Evolutionary conservation across 2,888 invertebrate genomes (phyloP), one percentile per base, ranked within the genome.

Genomic region (Pelosia muscerda): DNA sequence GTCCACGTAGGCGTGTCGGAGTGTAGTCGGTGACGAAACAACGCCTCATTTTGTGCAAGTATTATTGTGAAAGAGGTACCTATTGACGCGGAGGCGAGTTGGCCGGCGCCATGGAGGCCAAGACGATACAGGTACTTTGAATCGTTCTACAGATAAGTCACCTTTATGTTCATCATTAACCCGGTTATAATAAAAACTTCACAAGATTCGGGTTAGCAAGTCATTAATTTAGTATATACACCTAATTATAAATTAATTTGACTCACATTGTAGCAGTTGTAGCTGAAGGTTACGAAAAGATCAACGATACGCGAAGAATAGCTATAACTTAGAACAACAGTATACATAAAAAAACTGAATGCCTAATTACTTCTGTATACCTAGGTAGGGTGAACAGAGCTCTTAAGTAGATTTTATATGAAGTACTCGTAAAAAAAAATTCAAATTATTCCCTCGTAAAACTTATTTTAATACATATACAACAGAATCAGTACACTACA

Each of bases 1-100:
- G 86, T 87, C 84, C 84, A 78, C 81, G 91, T 90, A 87, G 92
- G 93, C 90, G 93, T 91, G 89, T 90, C 90, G 86, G 84, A 86
- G 88, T 87, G 83, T 86, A 87, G 84, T 77, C 81, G 83, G 81
- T 93, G 93, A 92, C 90, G 93, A 94, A 93, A 94, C 88, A 81
- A 82, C 84, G 85, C 89, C 87, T 87, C 88, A 88, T 88, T 92
- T 88, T 90, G 90, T 90, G 92, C 91, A 93, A 93, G 86, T 86
- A 86, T 86, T 87, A 92, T 94, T 94, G 93, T 91, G 92, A 92
- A 93, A 94, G 88, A 92, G 85, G 83, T 74, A 74, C 78, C 74
- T 90, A 89, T 88, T 86, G 88, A 90, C 87, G 87, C 82, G 87
- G 88, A 89, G 88, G 89, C 89, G 85, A 81, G 77, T 74, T 82